Evolutionary conservation across 2,888 invertebrate genomes (phyloP), one percentile per base, ranked within the genome.

Genomic region (Dastarcus helophoroides): DNA sequence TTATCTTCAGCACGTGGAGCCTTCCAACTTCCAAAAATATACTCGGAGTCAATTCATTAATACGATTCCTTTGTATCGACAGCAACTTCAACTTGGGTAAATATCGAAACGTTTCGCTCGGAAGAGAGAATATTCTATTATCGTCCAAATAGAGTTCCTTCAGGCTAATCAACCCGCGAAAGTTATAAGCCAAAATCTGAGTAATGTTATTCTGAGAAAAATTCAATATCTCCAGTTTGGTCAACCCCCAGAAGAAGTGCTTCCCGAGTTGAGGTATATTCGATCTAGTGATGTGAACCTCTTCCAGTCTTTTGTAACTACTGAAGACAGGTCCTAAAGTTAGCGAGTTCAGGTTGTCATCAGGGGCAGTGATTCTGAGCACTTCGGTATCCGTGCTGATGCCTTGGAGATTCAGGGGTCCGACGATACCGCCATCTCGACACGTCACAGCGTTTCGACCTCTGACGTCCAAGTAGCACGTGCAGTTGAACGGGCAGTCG

Each of bases 221-320:
- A 58, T 85, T 79, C 43, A 80, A 59, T 2, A 66, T 53, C 33
- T 63, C 60, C n/a, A 71, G 53, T 14, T 61, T 62, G 2, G 50
- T 71, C 3, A 84, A 68, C 3, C 80, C 79, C 76, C 77, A 83
- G 55, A 86, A 83, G 9, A 83, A 78, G 47, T 79, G 75, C 38
- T 74, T 70, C 1, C 85, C 86, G 37, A 86, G 76, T 21, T 79
- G 78, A 3, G 85, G 85, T 19, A 86, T 64, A 50, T 80, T 79
- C 0, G 83, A 84, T 44, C 76, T 72, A n/a, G 73, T 73, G 28
- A 84, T 80, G 50, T 77, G 76, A 7, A 86, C 63, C 58, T 81
- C 79, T 55, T 78, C 73, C 14, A 86, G 64, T 32, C 62, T 57
- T 23, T 54, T 50, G 43, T 68, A 66, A 22, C 54, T 54, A 16